These are phyloP conservation scores for Perccottus glenii DNA, from an alignment of 2,113 vertebrate genomes.

Conservation along the genomic window DNA sequence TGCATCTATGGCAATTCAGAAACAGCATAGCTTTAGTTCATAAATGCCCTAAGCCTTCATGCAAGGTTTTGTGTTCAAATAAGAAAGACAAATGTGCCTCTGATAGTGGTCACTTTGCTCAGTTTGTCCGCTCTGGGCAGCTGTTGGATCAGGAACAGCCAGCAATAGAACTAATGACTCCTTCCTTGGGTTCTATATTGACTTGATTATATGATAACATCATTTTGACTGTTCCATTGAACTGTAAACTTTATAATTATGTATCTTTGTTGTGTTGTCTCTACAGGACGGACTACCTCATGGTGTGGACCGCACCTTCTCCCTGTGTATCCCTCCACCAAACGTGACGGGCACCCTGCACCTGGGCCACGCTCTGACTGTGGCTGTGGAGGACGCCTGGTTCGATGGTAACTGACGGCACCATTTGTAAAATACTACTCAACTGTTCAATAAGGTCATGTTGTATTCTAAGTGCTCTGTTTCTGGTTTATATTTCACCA, in stretches of 20 bases:
- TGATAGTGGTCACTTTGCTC: too few relatives aligned
- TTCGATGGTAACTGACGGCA: conserved; percentile 82
- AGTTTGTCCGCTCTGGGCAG: too few relatives aligned
- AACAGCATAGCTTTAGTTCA: too few relatives aligned
- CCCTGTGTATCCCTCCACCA: conserved; percentile 89
- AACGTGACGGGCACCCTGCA: conserved; percentile 89
- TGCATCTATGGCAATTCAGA: too few relatives aligned
- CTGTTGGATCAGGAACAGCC: too few relatives aligned
- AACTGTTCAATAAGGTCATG: neutral
- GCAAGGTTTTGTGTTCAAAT: too few relatives aligned
- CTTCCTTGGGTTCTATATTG: too few relatives aligned
- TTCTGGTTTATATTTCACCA: conserved; percentile 46
- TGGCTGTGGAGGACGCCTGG: conserved; percentile 87
- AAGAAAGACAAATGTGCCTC: too few relatives aligned
- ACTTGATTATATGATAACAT: too few relatives aligned
- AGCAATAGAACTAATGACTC: too few relatives aligned
- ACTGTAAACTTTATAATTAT: neutral
- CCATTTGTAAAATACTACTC: neutral
- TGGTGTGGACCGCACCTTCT: conserved; percentile 71
- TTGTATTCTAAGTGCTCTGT: neutral
- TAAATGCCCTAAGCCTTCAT: too few relatives aligned
- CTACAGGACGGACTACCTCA: conserved; percentile 73
- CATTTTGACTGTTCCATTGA: too few relatives aligned
- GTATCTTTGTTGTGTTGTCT: neutral
- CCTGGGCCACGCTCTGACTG: conserved; percentile 88